Evolutionary conservation across 1,140 invertebrate genomes (phyloP).

Genomic region (Reticulitermes speratus): DNA sequence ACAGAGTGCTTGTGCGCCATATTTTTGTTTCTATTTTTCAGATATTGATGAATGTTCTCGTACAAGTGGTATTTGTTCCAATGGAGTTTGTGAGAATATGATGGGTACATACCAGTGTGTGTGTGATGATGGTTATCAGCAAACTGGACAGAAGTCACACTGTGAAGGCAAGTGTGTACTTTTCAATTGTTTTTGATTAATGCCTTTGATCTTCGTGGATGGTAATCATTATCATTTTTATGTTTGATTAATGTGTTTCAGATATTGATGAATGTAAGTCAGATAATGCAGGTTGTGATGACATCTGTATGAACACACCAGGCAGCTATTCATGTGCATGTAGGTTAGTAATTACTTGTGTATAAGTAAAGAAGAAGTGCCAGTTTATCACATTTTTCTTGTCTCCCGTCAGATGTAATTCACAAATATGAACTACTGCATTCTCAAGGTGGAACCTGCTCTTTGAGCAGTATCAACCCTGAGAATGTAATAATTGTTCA

Average conservation of each 20-base stretch:
- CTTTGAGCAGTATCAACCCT: too few species aligned
- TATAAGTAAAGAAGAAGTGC: neutral
- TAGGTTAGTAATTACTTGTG: conserved; percentile 43
- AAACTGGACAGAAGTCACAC: conserved; percentile 60
- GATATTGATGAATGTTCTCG: conserved; percentile 70
- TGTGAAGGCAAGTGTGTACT: conserved; percentile 53
- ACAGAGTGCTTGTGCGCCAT: too few species aligned
- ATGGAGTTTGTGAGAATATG: conserved; percentile 83
- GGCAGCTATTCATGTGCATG: conserved; percentile 59
- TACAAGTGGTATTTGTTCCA: conserved; percentile 79
- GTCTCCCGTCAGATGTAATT: too few species aligned
- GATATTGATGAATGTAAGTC: conserved; percentile 66
- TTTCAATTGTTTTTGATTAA: neutral
- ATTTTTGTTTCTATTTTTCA: conserved; percentile 35
- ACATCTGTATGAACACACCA: conserved; percentile 60
- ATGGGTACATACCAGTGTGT: conserved; percentile 85
- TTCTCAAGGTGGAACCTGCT: too few species aligned
- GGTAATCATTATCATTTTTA: neutral
- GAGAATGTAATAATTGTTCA: too few species aligned
- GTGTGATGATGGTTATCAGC: conserved; percentile 78
- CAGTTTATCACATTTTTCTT: neutral
- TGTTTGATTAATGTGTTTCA: conserved; percentile 41
- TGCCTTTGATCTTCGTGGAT: neutral
- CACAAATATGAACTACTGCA: too few species aligned
- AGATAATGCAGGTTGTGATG: conserved; percentile 64